A percentile compares a stretch with the other conserved stretches of the same genome.
phyloP scores from a whole-genome alignment of 2,113 vertebrate genomes.

The Tonatia bakeri region DNA sequence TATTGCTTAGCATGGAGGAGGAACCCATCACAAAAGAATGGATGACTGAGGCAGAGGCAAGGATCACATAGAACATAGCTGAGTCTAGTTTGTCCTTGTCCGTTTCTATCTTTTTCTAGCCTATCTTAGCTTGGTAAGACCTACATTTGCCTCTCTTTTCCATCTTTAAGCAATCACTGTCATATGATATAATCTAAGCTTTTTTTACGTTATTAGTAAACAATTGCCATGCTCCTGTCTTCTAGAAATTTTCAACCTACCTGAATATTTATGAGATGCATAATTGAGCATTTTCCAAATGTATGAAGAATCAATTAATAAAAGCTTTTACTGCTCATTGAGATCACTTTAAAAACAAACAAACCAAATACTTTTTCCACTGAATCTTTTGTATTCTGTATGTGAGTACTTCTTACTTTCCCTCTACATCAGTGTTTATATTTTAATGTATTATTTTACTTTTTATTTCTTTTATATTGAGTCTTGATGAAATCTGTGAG shows the following conservation, averaged over 20 bases:
- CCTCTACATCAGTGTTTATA: not conserved
- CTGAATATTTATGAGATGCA: not conserved
- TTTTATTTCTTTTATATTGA: not conserved
- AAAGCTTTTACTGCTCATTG: not conserved
- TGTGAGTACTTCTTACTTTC: not conserved
- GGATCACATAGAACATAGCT: not conserved
- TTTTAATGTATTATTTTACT: conserved; percentile 20
- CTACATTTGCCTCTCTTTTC: not conserved
- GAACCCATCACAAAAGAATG: not conserved
- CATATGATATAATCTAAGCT: not conserved
- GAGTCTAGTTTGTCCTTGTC: not conserved
- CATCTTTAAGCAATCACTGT: not conserved
- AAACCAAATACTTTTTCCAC: not conserved
- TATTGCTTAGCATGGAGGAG: not conserved
- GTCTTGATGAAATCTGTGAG: not conserved
- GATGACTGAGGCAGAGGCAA: not conserved
- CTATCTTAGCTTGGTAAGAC: not conserved
- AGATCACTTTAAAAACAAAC: not conserved
- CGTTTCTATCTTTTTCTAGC: not conserved
- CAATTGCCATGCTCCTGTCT: not conserved
- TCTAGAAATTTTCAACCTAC: not conserved
- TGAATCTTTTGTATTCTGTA: not conserved
- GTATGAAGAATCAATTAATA: not conserved
- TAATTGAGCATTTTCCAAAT: not conserved
- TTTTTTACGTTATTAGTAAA: not conserved